phyloP scores from a whole-genome alignment of 2,888 invertebrate species.

The Watsonalla cultraria region DNA sequence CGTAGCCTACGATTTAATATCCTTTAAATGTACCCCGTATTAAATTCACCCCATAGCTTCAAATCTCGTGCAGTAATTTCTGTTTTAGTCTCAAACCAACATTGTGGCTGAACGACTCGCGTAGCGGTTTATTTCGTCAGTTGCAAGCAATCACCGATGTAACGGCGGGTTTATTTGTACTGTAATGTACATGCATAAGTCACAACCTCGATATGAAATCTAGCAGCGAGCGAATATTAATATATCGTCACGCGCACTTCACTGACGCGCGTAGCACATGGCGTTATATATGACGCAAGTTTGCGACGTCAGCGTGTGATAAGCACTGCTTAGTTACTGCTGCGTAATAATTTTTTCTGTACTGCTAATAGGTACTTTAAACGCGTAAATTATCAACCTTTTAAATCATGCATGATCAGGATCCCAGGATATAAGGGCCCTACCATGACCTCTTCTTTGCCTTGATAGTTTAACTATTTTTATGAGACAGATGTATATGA shows the following conservation, averaged over 20 bases:
- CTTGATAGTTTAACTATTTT: too few relatives aligned
- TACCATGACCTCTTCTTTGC: too few relatives aligned
- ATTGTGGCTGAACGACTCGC: background rate
- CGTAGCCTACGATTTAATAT: too few relatives aligned
- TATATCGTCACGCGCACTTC: slow-evolving; percentile 54
- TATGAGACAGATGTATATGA: too few relatives aligned
- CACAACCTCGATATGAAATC: slow-evolving; percentile 44
- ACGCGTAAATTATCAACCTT: too few relatives aligned
- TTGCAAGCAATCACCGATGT: background rate
- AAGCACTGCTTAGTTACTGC: slow-evolving; percentile 12
- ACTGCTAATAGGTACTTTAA: too few relatives aligned
- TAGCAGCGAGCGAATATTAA: slow-evolving; percentile 49
- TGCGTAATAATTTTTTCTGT: background rate
- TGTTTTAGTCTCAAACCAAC: background rate
- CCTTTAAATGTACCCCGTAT: too few relatives aligned
- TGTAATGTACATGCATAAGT: slow-evolving; percentile 24
- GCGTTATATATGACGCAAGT: slow-evolving; percentile 12
- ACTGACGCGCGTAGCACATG: slow-evolving; percentile 33
- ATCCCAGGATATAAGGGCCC: too few relatives aligned
- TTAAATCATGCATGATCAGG: too few relatives aligned
- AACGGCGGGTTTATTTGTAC: slow-evolving; percentile 20
- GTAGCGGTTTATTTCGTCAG: background rate
- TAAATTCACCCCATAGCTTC: too few relatives aligned
- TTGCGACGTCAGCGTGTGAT: background rate
- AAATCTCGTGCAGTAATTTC: background rate